phyloP scores from a whole-genome alignment of 2,113 vertebrate species.

The Chaetorhynchus papuensis region DNA sequence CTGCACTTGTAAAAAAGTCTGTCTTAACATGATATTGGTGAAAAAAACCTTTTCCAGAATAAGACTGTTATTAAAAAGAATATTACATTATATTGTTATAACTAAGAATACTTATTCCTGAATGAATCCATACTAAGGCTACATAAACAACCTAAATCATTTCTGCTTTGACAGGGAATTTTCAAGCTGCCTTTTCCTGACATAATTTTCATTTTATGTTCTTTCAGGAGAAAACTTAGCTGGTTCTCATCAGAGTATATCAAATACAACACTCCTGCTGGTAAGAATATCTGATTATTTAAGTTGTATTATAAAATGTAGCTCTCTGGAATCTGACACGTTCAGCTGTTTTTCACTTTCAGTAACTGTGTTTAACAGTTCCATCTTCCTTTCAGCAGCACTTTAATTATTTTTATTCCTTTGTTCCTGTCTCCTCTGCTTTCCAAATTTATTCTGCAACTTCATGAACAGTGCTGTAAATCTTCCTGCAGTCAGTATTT shows the following conservation, averaged over 20 bases:
- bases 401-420: background rate
- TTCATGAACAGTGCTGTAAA: background rate
- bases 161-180: background rate
- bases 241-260: background rate
- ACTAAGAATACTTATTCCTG: background rate
- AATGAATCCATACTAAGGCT: background rate
- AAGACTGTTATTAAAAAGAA: background rate
- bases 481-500: background rate
- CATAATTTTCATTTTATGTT: background rate
- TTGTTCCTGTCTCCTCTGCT: background rate
- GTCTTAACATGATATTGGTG: background rate
- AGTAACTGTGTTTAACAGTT: background rate
- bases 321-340: background rate
- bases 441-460: background rate
- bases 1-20: background rate
- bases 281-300: slow-evolving; percentile 31
- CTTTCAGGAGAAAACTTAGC: slow-evolving; percentile 8
- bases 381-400: background rate
- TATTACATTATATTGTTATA: background rate
- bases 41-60: background rate
- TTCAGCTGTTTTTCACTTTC: background rate
- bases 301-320: background rate
- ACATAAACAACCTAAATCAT: background rate
- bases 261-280: background rate
- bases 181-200: background rate